These are phyloP conservation scores for Tetragonula carbonaria DNA, from an alignment of 2,888 invertebrate species.

Conservation along the genomic window DNA sequence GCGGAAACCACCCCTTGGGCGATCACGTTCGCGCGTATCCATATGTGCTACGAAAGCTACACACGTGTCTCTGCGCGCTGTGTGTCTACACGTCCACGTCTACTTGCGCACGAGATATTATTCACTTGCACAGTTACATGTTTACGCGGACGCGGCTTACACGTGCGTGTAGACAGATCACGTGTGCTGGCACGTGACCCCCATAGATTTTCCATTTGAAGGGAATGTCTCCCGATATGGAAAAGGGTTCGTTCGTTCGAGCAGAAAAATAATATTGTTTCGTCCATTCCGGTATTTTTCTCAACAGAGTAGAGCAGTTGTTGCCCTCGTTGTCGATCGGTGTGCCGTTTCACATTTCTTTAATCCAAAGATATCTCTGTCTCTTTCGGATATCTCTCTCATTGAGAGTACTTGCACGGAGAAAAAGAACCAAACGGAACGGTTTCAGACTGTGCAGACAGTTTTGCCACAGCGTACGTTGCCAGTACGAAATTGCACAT, in stretches of 20 bases:
- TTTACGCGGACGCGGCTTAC: constrained; percentile 64
- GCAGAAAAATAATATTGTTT: constrained; percentile 77
- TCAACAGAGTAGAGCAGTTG: background rate
- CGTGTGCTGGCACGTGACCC: constrained; percentile 77
- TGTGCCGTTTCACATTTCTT: background rate
- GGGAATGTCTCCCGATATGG: constrained; percentile 65
- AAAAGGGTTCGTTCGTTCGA: constrained; percentile 74
- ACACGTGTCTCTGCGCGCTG: constrained; percentile 52
- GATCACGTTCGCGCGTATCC: constrained; percentile 37
- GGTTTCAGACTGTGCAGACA: background rate
- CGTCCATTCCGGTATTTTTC: constrained; percentile 65
- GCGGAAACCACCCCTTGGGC: constrained; percentile 67
- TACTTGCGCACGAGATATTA: constrained; percentile 32
- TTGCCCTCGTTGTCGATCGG: background rate
- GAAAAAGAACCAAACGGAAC: background rate
- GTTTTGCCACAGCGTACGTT: background rate
- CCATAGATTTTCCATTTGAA: constrained; percentile 62
- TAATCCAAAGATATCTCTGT: too few relatives aligned
- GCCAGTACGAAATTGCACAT: background rate
- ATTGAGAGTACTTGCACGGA: too few relatives aligned
- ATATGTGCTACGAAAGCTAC: constrained; percentile 38
- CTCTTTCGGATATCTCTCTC: too few relatives aligned
- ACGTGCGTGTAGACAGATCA: constrained; percentile 71
- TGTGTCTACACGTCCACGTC: constrained; percentile 20
- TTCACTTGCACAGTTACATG: constrained; percentile 65